A percentile compares a stretch with the other conserved stretches of the same genome.
phyloP scores from a whole-genome alignment of 2,113 vertebrate species.

The Strix aluco region DNA sequence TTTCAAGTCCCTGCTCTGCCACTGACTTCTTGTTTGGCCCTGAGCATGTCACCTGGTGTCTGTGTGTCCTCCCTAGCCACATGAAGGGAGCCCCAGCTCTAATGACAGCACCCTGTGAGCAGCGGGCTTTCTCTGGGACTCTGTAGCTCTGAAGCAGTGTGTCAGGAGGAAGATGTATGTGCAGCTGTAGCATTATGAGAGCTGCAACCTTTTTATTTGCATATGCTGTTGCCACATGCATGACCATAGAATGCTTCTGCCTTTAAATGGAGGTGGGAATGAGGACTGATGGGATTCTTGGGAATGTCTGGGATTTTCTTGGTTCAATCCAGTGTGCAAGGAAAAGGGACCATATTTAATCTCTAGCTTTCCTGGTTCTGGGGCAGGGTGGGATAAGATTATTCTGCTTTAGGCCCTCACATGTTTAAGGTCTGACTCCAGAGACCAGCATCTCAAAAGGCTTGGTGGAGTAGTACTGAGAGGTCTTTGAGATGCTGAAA shows the following conservation, averaged over 20 bases:
- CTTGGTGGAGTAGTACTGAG: neutral
- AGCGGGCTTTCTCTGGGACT: neutral
- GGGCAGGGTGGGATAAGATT: neutral
- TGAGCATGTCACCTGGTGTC: neutral
- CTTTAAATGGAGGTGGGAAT: neutral
- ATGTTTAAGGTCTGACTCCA: neutral
- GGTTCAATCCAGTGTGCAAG: neutral
- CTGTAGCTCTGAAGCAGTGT: neutral
- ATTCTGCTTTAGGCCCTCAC: neutral
- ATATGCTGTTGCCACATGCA: neutral
- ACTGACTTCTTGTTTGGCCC: neutral
- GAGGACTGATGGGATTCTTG: neutral
- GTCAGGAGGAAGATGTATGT: neutral
- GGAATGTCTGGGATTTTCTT: neutral
- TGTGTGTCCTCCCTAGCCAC: neutral
- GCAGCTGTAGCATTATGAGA: neutral
- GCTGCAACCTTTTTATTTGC: neutral
- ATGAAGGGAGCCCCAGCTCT: neutral
- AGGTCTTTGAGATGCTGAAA: neutral
- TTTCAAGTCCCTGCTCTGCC: neutral
- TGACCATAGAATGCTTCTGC: neutral
- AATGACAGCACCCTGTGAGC: accelerated
- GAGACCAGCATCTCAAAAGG: neutral
- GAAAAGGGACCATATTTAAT: neutral
- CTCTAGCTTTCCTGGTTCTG: neutral